Evolutionary conservation across 1,140 invertebrate species (phyloP).

Genomic region (Reticulitermes speratus): DNA sequence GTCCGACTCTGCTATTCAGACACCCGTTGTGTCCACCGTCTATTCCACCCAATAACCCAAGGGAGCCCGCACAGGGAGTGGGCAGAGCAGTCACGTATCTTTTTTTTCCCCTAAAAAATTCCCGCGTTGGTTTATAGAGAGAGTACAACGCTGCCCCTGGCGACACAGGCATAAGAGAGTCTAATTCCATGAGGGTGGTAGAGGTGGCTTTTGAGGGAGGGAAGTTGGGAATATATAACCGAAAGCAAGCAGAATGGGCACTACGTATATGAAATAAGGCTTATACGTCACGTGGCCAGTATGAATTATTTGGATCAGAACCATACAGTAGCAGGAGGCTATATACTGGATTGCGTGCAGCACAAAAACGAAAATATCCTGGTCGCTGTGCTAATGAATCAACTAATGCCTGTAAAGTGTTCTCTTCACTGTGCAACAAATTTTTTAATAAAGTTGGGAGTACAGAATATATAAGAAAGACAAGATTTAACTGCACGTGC

Average conservation of each 20-base stretch:
- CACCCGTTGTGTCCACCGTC: neutral
- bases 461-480: too few species aligned
- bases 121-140: neutral
- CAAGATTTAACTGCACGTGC: too few species aligned
- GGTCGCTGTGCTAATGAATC: neutral
- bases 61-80: neutral
- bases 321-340: neutral
- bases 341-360: neutral
- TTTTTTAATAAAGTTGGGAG: too few species aligned
- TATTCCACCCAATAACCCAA: neutral
- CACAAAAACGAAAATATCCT: too few species aligned
- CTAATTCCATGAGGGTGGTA: neutral
- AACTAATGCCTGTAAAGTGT: too few species aligned
- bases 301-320: neutral
- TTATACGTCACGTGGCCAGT: neutral
- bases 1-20: neutral
- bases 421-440: too few species aligned
- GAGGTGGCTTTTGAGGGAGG: neutral
- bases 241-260: neutral
- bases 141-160: neutral
- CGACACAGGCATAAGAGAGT: neutral
- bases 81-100: neutral
- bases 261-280: neutral
- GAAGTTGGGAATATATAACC: neutral
- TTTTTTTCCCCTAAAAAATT: neutral